phyloP scores from a whole-genome alignment of 2,888 invertebrate species.

The Acronicta psi region DNA sequence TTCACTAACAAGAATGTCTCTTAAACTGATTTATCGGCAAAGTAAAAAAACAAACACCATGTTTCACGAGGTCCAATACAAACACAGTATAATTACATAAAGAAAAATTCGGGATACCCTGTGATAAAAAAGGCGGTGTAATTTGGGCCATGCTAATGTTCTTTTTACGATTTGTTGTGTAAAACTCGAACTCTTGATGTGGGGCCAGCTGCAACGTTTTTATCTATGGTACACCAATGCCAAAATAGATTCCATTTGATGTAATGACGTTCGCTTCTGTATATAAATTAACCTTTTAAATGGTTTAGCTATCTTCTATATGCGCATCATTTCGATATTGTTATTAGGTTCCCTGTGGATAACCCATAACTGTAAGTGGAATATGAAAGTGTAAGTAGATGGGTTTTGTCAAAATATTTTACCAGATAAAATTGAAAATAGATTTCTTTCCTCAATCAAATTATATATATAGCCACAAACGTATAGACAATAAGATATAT shows the following conservation, averaged over 20 bases:
- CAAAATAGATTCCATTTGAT: constrained; percentile 56
- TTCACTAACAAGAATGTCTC: constrained; percentile 4
- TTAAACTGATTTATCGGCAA: constrained; percentile 27
- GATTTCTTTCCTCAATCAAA: too few species aligned
- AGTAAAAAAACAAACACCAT: constrained; percentile 14
- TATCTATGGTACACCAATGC: constrained; percentile 33
- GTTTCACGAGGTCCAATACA: constrained; percentile 13
- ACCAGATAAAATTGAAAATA: too few species aligned
- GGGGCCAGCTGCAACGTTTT: constrained; percentile 64
- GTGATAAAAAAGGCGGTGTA: constrained; percentile 60
- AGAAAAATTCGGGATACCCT: constrained; percentile 61
- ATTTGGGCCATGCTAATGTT: constrained; percentile 74
- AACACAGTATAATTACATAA: constrained; percentile 19
- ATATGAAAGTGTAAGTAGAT: not conserved
- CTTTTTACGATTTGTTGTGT: constrained; percentile 78
- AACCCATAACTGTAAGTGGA: not conserved
- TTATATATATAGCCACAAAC: too few species aligned
- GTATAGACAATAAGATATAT: too few species aligned
- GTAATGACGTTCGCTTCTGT: constrained; percentile 48
- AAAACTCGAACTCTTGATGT: constrained; percentile 73
- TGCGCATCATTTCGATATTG: constrained; percentile 2
- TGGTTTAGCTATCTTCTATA: constrained; percentile 42
- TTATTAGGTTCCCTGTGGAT: constrained; percentile 8
- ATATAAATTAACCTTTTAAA: constrained; percentile 46
- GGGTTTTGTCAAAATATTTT: not conserved